Evolutionary conservation across 2,888 invertebrate genomes (phyloP).

Genomic region (Agriotes lineatus): DNA sequence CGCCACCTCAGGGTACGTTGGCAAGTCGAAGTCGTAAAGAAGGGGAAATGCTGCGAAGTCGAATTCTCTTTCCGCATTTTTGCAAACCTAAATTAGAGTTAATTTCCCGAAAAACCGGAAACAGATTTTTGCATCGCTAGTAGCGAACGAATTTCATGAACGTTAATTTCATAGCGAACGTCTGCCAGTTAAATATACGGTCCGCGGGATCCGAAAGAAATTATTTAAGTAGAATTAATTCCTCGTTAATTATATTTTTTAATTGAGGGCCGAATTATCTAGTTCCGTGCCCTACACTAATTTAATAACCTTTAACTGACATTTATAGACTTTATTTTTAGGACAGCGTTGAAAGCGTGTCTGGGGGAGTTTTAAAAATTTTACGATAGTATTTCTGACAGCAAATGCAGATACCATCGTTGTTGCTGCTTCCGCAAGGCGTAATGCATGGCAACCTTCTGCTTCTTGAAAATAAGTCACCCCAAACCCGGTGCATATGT

Average conservation of each 20-base stretch:
- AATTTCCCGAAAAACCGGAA: conserved; percentile 23
- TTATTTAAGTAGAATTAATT: conserved; percentile 21
- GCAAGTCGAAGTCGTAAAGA: neutral
- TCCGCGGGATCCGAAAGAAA: conserved; percentile 16
- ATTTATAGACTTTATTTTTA: conserved; percentile 22
- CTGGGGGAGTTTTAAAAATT: conserved; percentile 20
- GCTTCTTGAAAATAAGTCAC: conserved; percentile 40
- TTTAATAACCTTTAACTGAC: conserved; percentile 23
- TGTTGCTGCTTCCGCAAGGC: conserved; percentile 38
- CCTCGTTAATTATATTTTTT: conserved; percentile 20
- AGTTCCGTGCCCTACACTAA: conserved; percentile 3
- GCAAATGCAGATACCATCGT: conserved; percentile 29
- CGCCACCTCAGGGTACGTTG: neutral
- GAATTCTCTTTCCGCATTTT: conserved; percentile 7
- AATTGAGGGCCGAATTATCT: conserved; percentile 9
- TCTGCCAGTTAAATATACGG: conserved; percentile 17
- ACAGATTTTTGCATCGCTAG: conserved; percentile 19
- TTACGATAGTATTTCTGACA: conserved; percentile 20
- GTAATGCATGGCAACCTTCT: conserved; percentile 35
- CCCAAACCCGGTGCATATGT: conserved; percentile 44
- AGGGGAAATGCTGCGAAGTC: neutral
- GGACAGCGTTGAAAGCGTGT: conserved; percentile 7
- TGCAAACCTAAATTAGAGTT: conserved; percentile 17
- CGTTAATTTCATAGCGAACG: conserved; percentile 17
- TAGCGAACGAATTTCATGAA: conserved; percentile 13